Base-by-base conservation (phyloP, 1,140 invertebrate genomes). In the Diachasmimorpha longicaudata region DNA sequence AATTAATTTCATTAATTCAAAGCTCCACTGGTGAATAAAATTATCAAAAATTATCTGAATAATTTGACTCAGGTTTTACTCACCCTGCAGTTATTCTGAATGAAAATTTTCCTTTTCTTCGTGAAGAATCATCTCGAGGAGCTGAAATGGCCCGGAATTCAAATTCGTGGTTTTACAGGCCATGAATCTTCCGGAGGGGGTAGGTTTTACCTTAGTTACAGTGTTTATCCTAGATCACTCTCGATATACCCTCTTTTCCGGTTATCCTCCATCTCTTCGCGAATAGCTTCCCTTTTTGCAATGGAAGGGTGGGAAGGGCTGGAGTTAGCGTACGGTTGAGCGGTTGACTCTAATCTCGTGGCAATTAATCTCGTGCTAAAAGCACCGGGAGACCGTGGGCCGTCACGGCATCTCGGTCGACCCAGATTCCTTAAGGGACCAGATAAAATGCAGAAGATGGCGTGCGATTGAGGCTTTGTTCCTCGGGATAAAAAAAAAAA, bases 341-440 rank as follows among this genome's bases (percentile, higher is more conserved):
- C 71, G 78, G 72, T 78, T 78, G 73, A 70, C 78, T 76, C 79
- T 81, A 83, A 81, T 83, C 80, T 81, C 77, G 76, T 77, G 77
- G 79, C 76, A 81, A 81, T 83, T 83, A 81, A 83, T 83, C 76
- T 81, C 79, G 42, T 72, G 79, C 74, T 81, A 78, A 81, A 80
- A 81, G 80, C 78, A 74, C 78, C 71, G 72, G 79, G 80, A 77
- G 77, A 68, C 46, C 42, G 68, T 37, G 68, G 42, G 46, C 55
- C 70, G 66, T 77, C 46, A 63, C 68, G 72, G 39, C 52, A 55
- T 70, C 72, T 69, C 52, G 37, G 37, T 48, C 66, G 70, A 74
- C 76, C 80, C 75, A 80, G 72, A 80, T 82, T 82, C 79, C 77
- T 78, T 78, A 70, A 67, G 72, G 63, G 75, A 19, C 73, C 48